Percentiles rank a stretch among this genome's conserved stretches.
Evolutionary conservation across 2,113 vertebrate species (phyloP).

Genomic region (Protobothrops flavoviridis): DNA sequence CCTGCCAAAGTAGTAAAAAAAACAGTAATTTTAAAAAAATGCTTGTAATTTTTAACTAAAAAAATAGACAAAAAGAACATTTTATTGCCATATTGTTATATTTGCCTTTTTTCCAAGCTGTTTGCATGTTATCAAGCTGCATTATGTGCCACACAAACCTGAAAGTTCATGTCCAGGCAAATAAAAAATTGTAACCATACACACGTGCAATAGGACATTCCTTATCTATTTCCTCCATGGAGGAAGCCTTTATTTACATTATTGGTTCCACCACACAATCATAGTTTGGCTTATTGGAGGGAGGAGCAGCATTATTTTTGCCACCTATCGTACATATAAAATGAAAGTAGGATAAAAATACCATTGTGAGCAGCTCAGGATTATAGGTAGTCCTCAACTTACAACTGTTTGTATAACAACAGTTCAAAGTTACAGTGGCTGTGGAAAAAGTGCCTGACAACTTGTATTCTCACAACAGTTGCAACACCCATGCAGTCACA

Average conservation of each 20-base stretch:
- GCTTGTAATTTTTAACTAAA: not conserved
- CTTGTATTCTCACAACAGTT: not conserved
- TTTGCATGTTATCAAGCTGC: not conserved
- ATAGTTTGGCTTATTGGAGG: not conserved
- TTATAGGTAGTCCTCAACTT: not conserved
- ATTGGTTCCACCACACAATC: not conserved
- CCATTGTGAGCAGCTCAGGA: not conserved
- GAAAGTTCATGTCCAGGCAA: not conserved
- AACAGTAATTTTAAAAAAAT: not conserved
- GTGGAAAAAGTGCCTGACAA: not conserved
- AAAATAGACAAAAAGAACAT: not conserved
- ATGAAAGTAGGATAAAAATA: not conserved
- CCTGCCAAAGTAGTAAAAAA: not conserved
- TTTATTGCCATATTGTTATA: not conserved
- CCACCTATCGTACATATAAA: not conserved
- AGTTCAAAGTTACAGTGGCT: not conserved
- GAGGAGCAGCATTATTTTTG: not conserved
- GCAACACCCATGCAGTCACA: not conserved
- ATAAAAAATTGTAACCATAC: not conserved
- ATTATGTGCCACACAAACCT: not conserved
- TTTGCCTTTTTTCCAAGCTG: not conserved
- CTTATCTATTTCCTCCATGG: not conserved
- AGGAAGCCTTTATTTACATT: not conserved
- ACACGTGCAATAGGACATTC: not conserved
- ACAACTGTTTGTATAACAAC: not conserved